phyloP scores from a whole-genome alignment of 2,888 invertebrate species.

The Oligia latruncula region DNA sequence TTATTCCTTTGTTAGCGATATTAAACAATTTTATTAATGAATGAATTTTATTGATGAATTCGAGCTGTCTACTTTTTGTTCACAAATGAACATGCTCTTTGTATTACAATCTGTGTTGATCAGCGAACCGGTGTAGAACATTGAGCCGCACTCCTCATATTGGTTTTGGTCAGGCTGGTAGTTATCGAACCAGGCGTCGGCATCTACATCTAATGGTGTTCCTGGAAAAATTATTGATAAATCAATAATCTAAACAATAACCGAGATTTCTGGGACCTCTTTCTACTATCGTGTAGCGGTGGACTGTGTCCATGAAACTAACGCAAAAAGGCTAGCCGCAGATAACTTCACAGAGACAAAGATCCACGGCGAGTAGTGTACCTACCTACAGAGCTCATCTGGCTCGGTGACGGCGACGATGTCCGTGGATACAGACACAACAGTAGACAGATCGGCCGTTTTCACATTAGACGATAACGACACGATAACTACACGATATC shows the following conservation, averaged over 20 bases:
- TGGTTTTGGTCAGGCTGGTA: neutral
- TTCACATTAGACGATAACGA: no score
- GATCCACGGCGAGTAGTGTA: no score
- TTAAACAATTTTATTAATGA: no score
- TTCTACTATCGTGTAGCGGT: neutral
- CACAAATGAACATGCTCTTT: conserved; percentile 81
- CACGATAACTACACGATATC: no score
- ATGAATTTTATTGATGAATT: no score
- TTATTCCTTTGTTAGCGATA: no score
- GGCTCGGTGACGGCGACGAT: no score
- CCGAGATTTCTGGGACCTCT: neutral
- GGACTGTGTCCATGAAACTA: neutral
- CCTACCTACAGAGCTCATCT: neutral
- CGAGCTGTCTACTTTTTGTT: conserved; percentile 57
- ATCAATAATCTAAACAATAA: neutral
- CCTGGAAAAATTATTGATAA: neutral
- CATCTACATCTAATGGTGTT: neutral
- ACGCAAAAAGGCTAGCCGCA: no score
- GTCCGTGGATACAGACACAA: neutral
- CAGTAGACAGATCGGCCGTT: neutral
- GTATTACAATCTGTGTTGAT: conserved; percentile 76
- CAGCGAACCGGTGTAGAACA: conserved; percentile 78
- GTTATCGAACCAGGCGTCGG: neutral
- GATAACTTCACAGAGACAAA: neutral
- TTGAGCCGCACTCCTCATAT: conserved; percentile 78